phyloP scores from a whole-genome alignment of 2,113 vertebrate species.

The Microcebus ravelobensis region DNA sequence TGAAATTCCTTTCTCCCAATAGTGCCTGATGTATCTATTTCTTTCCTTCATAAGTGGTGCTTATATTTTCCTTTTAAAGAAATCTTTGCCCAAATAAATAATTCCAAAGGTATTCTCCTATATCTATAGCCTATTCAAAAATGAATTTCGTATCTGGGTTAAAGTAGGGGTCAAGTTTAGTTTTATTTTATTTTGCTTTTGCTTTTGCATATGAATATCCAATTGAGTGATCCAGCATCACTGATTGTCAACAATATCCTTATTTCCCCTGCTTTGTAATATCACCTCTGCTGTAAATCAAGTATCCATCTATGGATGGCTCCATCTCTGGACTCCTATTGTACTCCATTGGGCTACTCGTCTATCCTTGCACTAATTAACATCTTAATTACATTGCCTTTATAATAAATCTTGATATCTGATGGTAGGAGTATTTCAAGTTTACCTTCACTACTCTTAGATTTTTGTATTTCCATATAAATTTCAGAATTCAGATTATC shows the following conservation, averaged over 20 bases:
- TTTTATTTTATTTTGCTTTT: background rate
- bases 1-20: background rate
- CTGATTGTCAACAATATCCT: background rate
- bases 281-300: background rate
- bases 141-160: background rate
- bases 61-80: background rate
- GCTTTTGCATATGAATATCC: background rate
- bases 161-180: background rate
- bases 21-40: background rate
- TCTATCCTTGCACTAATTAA: background rate
- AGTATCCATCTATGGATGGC: background rate
- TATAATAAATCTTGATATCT: background rate
- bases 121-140: background rate
- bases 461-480: background rate
- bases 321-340: background rate
- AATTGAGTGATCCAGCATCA: background rate
- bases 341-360: background rate
- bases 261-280: background rate
- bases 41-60: background rate
- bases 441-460: background rate
- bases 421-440: background rate
- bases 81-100: background rate
- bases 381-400: background rate
- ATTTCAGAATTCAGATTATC: background rate
- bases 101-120: background rate